Percentiles rank a stretch among this genome's conserved stretches.
These are phyloP conservation scores for Caenorhabditis panamensis DNA, from an alignment of 2,888 invertebrate species.

Conservation along the genomic window DNA sequence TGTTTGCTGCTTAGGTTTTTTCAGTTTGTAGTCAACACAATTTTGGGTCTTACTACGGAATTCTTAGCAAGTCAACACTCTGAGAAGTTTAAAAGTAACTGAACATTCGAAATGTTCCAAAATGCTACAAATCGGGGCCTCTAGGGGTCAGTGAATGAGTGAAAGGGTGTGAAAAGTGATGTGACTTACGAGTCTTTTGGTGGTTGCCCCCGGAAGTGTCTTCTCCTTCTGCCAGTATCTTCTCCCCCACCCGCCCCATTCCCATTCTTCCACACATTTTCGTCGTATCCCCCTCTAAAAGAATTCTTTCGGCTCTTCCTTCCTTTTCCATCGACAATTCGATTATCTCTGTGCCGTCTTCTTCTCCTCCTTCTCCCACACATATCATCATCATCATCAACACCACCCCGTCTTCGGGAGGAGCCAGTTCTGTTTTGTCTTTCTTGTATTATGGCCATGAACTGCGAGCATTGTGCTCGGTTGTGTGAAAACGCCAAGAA, in stretches of 20 bases:
- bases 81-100: too few species aligned
- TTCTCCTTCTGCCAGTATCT: background rate
- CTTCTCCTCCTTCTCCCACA: slow-evolving; percentile 19
- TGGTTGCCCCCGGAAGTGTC: slow-evolving; percentile 16
- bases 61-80: too few species aligned
- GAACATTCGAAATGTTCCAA: too few species aligned
- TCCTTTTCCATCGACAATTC: slow-evolving; percentile 31
- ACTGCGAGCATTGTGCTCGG: slow-evolving; percentile 17
- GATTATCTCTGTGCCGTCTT: slow-evolving; percentile 31
- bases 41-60: too few species aligned
- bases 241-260: background rate
- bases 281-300: slow-evolving; percentile 19
- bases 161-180: too few species aligned
- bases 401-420: background rate
- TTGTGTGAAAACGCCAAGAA: too few species aligned
- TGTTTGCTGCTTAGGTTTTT: too few species aligned
- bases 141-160: too few species aligned
- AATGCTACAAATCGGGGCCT: too few species aligned
- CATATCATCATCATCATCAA: slow-evolving; percentile 52
- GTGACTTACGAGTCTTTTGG: too few species aligned
- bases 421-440: background rate
- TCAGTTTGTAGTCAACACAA: too few species aligned
- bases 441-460: slow-evolving; percentile 1
- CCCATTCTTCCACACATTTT: slow-evolving; percentile 18
- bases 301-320: slow-evolving; percentile 8